Evolutionary conservation across 1,140 invertebrate species (phyloP), one percentile per base, ranked within the genome.

Genomic region (Trichogramma pretiosum): DNA sequence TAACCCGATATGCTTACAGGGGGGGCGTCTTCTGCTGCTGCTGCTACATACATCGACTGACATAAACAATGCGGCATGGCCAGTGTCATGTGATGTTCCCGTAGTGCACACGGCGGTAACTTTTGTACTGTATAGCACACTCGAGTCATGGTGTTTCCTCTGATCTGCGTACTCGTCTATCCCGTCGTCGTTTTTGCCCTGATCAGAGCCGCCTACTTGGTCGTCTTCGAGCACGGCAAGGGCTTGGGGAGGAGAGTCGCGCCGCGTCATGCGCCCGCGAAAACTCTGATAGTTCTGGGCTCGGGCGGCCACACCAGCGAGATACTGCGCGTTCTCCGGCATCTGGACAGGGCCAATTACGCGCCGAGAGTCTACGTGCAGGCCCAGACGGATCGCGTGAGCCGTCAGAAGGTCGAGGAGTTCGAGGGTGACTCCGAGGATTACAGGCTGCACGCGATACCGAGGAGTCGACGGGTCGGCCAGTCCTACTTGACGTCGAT

Each of bases 231-330:
- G 41, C 43, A 50, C 52, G 55, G 58, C 28, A 51, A 40, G 30
- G 36, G 32, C 5, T 2, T 18, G 41, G 43, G 48, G 33, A 45
- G 49, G 11, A 38, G 11, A 7, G 16, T 14, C 11, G 10, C 3
- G 19, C 9, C 16, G 8, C 28, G 43, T 23, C 36, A 19, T 19
- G 37, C 22, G 7, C 32, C 49, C 34, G 52, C 47, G 13, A 75
- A 65, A 54, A 77, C 73, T 7, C 59, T 78, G 53, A 74, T 81
- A 35, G 67, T 81, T 32, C 65, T 81, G 32, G 79, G 79, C 10
- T 81, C 79, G 5, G 78, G 85, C 16, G 82, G 85, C 43, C 93
- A 97, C 64, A 95, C 93, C 3, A 81, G 83, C 22, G 93, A 97
- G 76, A 88, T 96, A 78, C 61, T 94, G 33, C 70, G 78, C 48